Conservation (phyloP, 2,113 vertebrate species). For the Austrofundulus limnaeus region DNA sequence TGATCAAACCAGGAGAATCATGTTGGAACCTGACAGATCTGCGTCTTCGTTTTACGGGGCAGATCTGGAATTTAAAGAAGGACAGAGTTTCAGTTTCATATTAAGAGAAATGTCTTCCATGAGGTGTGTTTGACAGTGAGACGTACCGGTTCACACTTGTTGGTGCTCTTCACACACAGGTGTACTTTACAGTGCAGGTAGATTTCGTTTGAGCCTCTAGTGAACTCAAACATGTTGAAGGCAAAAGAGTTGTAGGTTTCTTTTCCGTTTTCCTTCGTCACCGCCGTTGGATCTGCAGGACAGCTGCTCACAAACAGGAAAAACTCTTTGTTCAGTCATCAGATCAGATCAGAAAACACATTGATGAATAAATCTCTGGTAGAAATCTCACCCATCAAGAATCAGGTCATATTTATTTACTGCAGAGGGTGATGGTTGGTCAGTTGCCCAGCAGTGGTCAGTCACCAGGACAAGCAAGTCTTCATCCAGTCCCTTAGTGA, state of each 20-base stretch:
- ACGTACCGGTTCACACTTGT: too few species aligned
- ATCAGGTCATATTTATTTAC: neutral
- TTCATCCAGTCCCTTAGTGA: conserved; percentile 1
- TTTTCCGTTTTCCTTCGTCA: conserved; percentile 13
- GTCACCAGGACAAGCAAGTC: neutral
- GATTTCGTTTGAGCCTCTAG: neutral
- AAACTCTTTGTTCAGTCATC: neutral
- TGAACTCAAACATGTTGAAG: conserved; percentile 50
- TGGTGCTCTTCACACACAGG: too few species aligned
- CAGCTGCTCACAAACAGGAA: conserved; percentile 23
- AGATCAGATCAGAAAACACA: neutral
- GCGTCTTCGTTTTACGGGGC: neutral
- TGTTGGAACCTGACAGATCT: conserved; percentile 6
- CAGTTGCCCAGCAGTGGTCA: conserved; percentile 24
- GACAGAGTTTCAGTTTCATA: too few species aligned
- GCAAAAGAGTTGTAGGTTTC: conserved; percentile 29
- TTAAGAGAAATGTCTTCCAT: too few species aligned
- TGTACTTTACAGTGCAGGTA: conserved; percentile 45
- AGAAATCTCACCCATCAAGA: conserved; percentile 9
- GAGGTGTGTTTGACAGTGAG: too few species aligned
- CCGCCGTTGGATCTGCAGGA: conserved; percentile 14
- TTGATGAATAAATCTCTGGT: too few species aligned
- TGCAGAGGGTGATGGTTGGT: neutral
- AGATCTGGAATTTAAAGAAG: neutral
- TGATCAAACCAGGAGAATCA: conserved; percentile 18